These are phyloP conservation scores for Tipula helvola DNA, from an alignment of 2,888 invertebrate species.

Conservation along the genomic window DNA sequence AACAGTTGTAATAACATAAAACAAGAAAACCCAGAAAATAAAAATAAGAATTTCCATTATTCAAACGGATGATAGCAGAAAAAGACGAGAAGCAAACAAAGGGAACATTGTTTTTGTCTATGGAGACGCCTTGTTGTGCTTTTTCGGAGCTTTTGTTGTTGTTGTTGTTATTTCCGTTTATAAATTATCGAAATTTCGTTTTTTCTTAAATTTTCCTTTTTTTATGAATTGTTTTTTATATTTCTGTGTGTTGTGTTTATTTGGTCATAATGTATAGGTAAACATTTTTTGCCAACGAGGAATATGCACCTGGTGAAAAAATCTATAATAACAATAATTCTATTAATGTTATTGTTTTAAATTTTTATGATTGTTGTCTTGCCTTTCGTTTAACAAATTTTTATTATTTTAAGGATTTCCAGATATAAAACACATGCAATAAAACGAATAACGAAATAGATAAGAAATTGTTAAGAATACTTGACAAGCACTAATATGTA, in stretches of 20 bases:
- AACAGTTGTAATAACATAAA: neutral
- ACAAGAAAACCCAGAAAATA: neutral
- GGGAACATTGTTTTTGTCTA: neutral
- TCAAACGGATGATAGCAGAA: neutral
- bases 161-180: neutral
- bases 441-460: neutral
- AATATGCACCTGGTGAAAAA: neutral
- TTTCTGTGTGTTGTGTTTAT: neutral
- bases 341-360: neutral
- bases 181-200: neutral
- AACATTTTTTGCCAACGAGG: neutral
- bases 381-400: neutral
- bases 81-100: neutral
- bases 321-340: neutral
- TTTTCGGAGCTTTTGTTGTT: neutral
- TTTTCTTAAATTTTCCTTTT: neutral
- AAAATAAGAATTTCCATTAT: neutral
- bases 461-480: neutral
- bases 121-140: constrained; percentile 4
- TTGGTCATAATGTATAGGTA: neutral
- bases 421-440: neutral
- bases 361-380: neutral
- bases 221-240: neutral
- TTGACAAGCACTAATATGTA: neutral
- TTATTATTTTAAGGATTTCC: neutral